Evolutionary conservation across 2,797 vertebrate genomes (phyloP).

Genomic region (Myripristis murdjan): DNA sequence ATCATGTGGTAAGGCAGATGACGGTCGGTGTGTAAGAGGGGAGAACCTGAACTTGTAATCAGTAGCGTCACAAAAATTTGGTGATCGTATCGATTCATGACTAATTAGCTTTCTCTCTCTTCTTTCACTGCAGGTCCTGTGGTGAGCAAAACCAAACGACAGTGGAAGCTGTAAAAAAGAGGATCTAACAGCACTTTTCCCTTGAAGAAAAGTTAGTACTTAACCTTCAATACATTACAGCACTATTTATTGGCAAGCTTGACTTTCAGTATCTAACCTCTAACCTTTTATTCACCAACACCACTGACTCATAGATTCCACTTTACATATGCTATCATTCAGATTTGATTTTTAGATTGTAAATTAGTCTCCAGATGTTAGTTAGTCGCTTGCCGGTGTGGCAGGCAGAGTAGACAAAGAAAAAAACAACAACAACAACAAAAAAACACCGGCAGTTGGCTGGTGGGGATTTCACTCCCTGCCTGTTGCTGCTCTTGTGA

Average conservation of each 20-base stretch:
- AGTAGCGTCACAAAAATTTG: not conserved
- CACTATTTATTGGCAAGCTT: not conserved
- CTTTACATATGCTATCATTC: no score
- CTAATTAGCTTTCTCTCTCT: conserved; percentile 12
- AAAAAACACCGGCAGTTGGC: no score
- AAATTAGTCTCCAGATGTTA: not conserved
- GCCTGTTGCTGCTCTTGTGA: no score
- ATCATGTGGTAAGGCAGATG: not conserved
- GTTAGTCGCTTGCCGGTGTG: not conserved
- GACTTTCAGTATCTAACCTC: not conserved
- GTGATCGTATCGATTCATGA: not conserved
- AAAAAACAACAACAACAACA: no score
- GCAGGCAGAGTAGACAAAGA: not conserved
- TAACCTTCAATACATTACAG: not conserved
- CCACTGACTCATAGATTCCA: no score
- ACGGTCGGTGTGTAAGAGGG: not conserved
- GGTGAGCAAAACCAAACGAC: conserved; percentile 50
- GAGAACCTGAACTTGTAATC: not conserved
- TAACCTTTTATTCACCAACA: no score
- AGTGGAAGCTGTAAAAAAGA: conserved; percentile 49
- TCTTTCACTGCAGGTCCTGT: conserved; percentile 57
- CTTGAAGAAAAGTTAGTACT: conserved; percentile 53
- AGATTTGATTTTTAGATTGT: not conserved
- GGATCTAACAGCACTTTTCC: conserved; percentile 52
- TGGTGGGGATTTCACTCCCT: not conserved